A percentile compares a stretch with the other conserved stretches of the same genome.
Evolutionary conservation across 1,140 invertebrate species (phyloP).

Genomic region (Pararge aegeria): DNA sequence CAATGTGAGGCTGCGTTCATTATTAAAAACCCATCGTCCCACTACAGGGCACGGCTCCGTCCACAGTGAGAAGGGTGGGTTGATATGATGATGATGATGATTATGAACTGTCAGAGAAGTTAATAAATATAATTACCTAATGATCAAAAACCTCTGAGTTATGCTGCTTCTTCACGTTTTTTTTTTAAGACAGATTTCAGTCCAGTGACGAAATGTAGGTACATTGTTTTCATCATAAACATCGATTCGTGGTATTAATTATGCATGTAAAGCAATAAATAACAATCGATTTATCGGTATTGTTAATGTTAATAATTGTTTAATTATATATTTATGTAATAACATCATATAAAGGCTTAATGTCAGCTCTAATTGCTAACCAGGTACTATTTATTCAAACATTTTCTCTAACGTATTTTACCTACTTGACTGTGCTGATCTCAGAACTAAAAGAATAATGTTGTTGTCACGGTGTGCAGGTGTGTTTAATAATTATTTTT

Average conservation of each 20-base stretch:
- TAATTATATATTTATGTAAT: constrained; percentile 14
- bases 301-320: constrained; percentile 17
- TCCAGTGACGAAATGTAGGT: background rate
- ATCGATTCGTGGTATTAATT: background rate
- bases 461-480: no score
- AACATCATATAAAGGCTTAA: constrained; percentile 22
- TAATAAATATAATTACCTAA: no score
- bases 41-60: no score
- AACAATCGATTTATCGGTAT: constrained; percentile 9
- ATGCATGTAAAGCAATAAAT: constrained; percentile 11
- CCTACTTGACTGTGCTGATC: background rate
- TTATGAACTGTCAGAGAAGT: no score
- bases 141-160: no score
- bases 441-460: background rate
- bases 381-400: background rate
- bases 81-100: no score
- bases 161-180: no score
- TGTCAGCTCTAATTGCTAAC: constrained; percentile 22
- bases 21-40: no score
- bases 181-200: background rate
- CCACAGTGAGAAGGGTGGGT: no score
- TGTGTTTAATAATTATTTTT: no score
- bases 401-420: constrained; percentile 6
- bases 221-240: background rate
- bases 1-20: no score